Evolutionary conservation across 2,888 invertebrate species (phyloP).

Genomic region (Nematopogon swammerdamellus): DNA sequence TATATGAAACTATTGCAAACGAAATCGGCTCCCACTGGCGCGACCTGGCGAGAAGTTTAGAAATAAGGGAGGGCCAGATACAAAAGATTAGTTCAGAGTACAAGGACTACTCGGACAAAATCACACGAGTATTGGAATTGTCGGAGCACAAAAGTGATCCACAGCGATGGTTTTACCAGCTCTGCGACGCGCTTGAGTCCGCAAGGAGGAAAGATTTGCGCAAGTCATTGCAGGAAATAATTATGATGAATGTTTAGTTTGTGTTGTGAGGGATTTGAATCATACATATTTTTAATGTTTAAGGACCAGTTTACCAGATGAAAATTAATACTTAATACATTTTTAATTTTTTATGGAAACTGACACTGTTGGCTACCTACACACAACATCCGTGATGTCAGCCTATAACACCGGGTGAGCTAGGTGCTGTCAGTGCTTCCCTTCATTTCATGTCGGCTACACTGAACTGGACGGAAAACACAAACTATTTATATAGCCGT

Average conservation of each 20-base stretch:
- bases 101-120: constrained; percentile 21
- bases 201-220: constrained; percentile 32
- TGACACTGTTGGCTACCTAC: not conserved
- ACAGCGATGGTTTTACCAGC: constrained; percentile 33
- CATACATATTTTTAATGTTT: no score
- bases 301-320: no score
- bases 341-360: not conserved
- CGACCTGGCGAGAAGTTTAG: constrained; percentile 33
- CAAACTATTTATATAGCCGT: no score
- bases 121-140: constrained; percentile 23
- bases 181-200: constrained; percentile 37
- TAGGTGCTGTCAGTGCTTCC: no score
- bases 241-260: constrained; percentile 31
- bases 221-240: constrained; percentile 28
- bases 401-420: no score
- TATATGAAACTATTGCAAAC: constrained; percentile 26
- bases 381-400: not conserved
- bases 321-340: no score
- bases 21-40: constrained; percentile 38
- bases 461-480: no score
- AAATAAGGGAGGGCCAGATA: constrained; percentile 30
- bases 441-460: no score
- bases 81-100: constrained; percentile 30
- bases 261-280: no score
- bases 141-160: constrained; percentile 26